Conservation (phyloP, 2,113 vertebrate genomes). For the Hyla sarda region DNA sequence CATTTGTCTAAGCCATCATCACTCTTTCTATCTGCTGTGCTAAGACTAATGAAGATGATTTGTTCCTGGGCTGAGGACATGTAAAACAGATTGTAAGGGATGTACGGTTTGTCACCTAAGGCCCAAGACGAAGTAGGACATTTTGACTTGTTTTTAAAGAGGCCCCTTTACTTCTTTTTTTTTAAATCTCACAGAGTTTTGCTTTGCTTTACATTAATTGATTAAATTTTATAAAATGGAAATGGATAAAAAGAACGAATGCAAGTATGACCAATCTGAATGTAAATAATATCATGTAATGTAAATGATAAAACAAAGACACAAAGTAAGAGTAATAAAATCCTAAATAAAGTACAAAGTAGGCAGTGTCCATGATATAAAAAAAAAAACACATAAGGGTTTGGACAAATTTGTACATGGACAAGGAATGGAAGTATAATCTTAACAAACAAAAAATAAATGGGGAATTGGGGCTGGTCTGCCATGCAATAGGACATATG, state of each 20-base stretch:
- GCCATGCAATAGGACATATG: too few species aligned
- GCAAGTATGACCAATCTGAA: too few species aligned
- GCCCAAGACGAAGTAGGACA: slow-evolving; percentile 42
- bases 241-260: background rate
- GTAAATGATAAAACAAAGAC: background rate
- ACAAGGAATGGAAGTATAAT: too few species aligned
- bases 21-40: slow-evolving; percentile 62
- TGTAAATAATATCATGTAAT: background rate
- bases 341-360: background rate
- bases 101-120: slow-evolving; percentile 60
- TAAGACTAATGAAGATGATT: slow-evolving; percentile 63
- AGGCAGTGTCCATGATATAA: background rate
- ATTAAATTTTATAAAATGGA: background rate
- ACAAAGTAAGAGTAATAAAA: background rate
- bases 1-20: slow-evolving; percentile 67
- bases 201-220: background rate
- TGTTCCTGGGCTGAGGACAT: slow-evolving; percentile 63
- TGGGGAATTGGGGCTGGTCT: too few species aligned
- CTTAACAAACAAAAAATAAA: too few species aligned
- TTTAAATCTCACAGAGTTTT: background rate
- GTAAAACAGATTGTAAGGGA: slow-evolving; percentile 65
- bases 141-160: slow-evolving; percentile 56
- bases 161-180: background rate
- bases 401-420: too few species aligned
- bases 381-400: too few species aligned